These are phyloP conservation scores for Cnemophilus loriae DNA, from an alignment of 2,113 vertebrate genomes.

Conservation along the genomic window DNA sequence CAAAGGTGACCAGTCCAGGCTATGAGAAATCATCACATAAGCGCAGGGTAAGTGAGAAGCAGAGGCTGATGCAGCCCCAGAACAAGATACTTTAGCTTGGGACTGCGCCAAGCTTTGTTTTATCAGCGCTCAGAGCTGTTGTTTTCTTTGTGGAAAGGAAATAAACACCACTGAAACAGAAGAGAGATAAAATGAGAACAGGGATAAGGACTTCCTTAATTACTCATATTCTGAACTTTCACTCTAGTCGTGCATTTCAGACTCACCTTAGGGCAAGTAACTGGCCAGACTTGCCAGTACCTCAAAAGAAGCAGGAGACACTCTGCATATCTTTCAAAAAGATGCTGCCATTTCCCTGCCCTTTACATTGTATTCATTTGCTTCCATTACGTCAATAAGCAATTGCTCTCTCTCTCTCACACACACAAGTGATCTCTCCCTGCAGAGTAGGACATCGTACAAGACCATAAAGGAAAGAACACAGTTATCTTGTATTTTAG, in stretches of 20 bases:
- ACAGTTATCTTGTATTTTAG: neutral
- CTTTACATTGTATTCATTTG: neutral
- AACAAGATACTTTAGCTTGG: neutral
- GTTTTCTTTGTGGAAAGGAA: neutral
- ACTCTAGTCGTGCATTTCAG: neutral
- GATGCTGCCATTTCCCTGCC: neutral
- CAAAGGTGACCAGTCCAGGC: neutral
- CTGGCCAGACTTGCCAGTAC: neutral
- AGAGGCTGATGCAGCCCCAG: neutral
- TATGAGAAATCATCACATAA: neutral
- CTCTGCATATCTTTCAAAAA: neutral
- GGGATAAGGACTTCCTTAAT: neutral
- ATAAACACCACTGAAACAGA: neutral
- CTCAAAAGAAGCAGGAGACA: neutral
- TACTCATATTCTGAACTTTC: neutral
- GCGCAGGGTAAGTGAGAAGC: neutral
- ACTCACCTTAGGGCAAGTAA: neutral
- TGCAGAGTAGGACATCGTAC: neutral
- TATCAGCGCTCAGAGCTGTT: neutral
- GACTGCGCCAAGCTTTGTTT: neutral
- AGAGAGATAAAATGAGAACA: neutral
- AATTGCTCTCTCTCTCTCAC: neutral
- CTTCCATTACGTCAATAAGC: neutral
- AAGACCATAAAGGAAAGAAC: neutral
- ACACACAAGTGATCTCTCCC: neutral